Percentiles rank a stretch among this genome's conserved stretches.
These are phyloP conservation scores for Hyposmocoma kahamanoa DNA, from an alignment of 1,140 invertebrate species.

Conservation along the genomic window DNA sequence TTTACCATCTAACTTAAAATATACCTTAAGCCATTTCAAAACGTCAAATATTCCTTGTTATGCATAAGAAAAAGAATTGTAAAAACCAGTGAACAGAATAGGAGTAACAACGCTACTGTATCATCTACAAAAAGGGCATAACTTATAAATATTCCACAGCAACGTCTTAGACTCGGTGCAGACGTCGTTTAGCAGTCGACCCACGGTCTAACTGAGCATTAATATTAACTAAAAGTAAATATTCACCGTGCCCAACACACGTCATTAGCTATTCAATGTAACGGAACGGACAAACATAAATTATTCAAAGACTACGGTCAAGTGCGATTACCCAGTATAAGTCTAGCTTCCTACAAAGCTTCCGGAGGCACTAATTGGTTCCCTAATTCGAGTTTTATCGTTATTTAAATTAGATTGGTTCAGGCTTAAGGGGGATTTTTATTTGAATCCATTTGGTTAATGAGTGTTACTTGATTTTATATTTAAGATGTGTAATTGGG, in stretches of 20 bases:
- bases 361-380: slow-evolving; percentile 41
- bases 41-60: neutral
- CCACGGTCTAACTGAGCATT: slow-evolving; percentile 31
- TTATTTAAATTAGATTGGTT: slow-evolving; percentile 42
- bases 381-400: slow-evolving; percentile 47
- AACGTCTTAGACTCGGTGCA: slow-evolving; percentile 33
- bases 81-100: neutral
- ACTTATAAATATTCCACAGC: slow-evolving; percentile 1
- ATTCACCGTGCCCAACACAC: slow-evolving; percentile 38
- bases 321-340: slow-evolving; percentile 11
- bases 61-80: neutral
- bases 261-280: slow-evolving; percentile 63
- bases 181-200: slow-evolving; percentile 21
- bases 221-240: slow-evolving; percentile 61
- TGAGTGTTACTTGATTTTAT: too few species aligned
- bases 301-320: slow-evolving; percentile 51
- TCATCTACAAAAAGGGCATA: neutral
- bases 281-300: slow-evolving; percentile 57
- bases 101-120: neutral
- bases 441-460: too few species aligned
- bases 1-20: neutral
- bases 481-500: too few species aligned
- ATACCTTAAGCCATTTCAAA: neutral
- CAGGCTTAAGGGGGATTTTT: too few species aligned
- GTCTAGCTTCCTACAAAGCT: slow-evolving; percentile 28